phyloP scores from a whole-genome alignment of 2,888 invertebrate genomes.

The Daptonema setosum region DNA sequence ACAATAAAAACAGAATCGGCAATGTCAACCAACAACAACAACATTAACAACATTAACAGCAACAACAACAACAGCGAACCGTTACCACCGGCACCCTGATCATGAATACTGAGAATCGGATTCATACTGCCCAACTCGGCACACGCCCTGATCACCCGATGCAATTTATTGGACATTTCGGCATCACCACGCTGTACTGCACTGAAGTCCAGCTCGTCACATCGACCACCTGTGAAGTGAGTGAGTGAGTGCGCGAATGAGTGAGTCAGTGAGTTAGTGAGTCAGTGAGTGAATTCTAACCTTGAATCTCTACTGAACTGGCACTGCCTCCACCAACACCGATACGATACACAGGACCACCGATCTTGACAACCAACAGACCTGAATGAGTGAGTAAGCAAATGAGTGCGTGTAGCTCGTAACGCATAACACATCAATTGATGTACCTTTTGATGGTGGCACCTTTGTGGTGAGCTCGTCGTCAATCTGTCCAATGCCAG shows the following conservation, averaged over 20 bases:
- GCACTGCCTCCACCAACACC: slow-evolving; percentile 97
- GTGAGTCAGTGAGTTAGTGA: slow-evolving; percentile 29
- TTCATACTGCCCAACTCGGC: slow-evolving; percentile 52
- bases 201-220: slow-evolving; percentile 57
- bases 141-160: slow-evolving; percentile 74
- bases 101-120: slow-evolving; percentile 83
- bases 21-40: no score
- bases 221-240: slow-evolving; percentile 60
- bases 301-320: slow-evolving; percentile 53
- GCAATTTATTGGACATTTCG: slow-evolving; percentile 94
- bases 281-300: background rate
- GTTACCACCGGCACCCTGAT: slow-evolving; percentile 91
- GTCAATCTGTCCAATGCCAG: slow-evolving; percentile 75
- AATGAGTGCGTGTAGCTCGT: no score
- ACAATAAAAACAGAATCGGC: no score
- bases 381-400: background rate
- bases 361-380: slow-evolving; percentile 76
- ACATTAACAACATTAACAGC: no score
- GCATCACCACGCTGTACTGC: slow-evolving; percentile 90
- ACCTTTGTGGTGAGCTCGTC: slow-evolving; percentile 55
- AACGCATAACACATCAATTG: background rate
- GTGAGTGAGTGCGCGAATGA: background rate
- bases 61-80: no score
- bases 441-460: background rate
- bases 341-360: slow-evolving; percentile 88